A percentile compares a stretch with the other conserved stretches of the same genome.
These are phyloP conservation scores for Lasioglossum figueresi DNA, from an alignment of 2,888 invertebrate species.

Conservation along the genomic window DNA sequence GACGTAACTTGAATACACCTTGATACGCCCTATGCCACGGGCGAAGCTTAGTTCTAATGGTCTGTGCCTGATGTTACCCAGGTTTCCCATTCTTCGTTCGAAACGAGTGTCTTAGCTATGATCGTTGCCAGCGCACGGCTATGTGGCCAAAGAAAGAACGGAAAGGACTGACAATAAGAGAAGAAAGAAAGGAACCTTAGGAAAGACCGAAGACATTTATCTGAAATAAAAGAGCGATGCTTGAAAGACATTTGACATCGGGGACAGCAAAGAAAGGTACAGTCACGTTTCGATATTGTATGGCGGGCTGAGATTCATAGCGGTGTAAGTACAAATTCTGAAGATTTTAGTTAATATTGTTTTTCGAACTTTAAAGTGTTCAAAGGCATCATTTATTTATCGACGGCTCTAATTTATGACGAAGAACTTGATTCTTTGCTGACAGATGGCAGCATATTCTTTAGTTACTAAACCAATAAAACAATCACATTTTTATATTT, in stretches of 20 bases:
- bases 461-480: too few species aligned
- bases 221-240: constrained; percentile 1
- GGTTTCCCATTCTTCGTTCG: constrained; percentile 32
- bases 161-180: background rate
- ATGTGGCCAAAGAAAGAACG: background rate
- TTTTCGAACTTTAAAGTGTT: too few species aligned
- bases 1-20: constrained; percentile 51
- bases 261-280: background rate
- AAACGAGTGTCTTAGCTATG: constrained; percentile 45
- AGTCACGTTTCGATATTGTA: too few species aligned
- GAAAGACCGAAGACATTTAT: background rate
- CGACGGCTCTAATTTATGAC: too few species aligned
- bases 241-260: background rate
- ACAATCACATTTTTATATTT: too few species aligned
- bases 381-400: too few species aligned
- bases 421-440: too few species aligned
- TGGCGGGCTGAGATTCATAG: too few species aligned
- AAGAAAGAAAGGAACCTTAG: background rate
- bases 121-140: constrained; percentile 46
- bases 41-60: constrained; percentile 67
- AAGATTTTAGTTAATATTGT: too few species aligned
- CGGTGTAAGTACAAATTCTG: too few species aligned
- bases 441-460: too few species aligned
- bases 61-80: constrained; percentile 36
- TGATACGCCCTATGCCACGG: constrained; percentile 63